Percentiles rank a stretch among this genome's conserved stretches.
These are phyloP conservation scores for Eulemur rubriventer DNA, from an alignment of 2,797 vertebrate genomes.

Conservation along the genomic window DNA sequence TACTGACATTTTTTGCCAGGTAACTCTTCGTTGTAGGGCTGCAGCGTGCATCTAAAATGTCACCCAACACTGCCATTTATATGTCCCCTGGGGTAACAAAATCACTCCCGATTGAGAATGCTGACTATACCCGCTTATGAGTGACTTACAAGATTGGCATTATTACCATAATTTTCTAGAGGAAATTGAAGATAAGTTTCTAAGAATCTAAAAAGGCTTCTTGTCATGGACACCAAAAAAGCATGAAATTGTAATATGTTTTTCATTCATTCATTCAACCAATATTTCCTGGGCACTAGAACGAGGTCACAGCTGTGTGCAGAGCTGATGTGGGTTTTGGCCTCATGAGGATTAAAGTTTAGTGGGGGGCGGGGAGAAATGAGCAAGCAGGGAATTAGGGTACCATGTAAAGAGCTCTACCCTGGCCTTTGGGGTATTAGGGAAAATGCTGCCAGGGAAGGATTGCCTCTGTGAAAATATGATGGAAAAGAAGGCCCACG, in stretches of 20 bases:
- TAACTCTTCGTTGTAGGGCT: not conserved
- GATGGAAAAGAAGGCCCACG: not conserved
- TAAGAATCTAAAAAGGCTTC: not conserved
- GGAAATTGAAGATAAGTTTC: not conserved
- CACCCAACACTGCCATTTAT: not conserved
- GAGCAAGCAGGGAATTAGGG: accelerated
- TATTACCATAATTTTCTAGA: not conserved
- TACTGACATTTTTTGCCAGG: too few species aligned
- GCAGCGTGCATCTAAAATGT: not conserved
- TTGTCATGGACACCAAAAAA: not conserved
- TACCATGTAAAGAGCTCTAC: not conserved
- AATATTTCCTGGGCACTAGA: not conserved
- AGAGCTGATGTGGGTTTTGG: not conserved
- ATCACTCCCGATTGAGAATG: not conserved
- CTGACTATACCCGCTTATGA: not conserved
- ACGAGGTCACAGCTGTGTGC: not conserved
- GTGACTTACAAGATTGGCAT: not conserved
- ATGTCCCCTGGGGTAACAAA: not conserved
- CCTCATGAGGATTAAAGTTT: not conserved
- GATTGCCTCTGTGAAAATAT: accelerated
- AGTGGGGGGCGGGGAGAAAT: not conserved
- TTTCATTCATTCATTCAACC: not conserved
- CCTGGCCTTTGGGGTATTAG: not conserved
- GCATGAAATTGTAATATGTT: not conserved
- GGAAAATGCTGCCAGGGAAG: accelerated